Evolutionary conservation across 2,797 vertebrate species (phyloP).

Genomic region (Sebastes itinus): DNA sequence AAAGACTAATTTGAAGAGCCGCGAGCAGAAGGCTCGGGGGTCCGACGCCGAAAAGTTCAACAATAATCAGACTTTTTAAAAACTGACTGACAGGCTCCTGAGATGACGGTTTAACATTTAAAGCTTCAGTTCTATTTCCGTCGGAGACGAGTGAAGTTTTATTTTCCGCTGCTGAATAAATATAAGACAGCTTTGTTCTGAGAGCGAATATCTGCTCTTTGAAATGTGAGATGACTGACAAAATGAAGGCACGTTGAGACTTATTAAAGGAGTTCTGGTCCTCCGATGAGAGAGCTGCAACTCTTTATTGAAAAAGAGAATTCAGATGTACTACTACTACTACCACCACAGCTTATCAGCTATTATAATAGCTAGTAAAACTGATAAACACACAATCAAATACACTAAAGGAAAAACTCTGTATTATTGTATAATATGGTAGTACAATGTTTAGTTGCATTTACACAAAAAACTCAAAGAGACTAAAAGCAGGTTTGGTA

Average conservation of each 20-base stretch:
- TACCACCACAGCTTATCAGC: not conserved
- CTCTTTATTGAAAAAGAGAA: not conserved
- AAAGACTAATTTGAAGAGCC: conserved; percentile 53
- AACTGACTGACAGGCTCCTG: conserved; percentile 41
- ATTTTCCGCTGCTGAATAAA: conserved; percentile 13
- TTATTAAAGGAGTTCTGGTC: not conserved
- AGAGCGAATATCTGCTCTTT: conserved; percentile 3
- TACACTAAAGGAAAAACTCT: not conserved
- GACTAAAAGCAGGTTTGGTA: not conserved
- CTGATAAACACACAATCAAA: not conserved
- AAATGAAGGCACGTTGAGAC: not conserved
- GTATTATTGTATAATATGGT: no score
- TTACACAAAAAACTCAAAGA: no score
- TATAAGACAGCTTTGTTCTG: conserved; percentile 4
- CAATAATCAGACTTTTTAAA: conserved; percentile 38
- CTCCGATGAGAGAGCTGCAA: not conserved
- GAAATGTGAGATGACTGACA: conserved; percentile 29
- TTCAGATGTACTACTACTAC: not conserved
- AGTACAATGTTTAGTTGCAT: no score
- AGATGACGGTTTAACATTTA: conserved; percentile 32
- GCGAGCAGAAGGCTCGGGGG: conserved; percentile 43
- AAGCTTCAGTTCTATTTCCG: conserved; percentile 31
- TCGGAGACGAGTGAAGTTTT: not conserved
- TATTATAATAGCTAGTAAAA: not conserved
- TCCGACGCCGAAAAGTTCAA: conserved; percentile 39